These are phyloP conservation scores for Petrolisthes manimaculis DNA, from an alignment of 2,888 invertebrate species.

Conservation along the genomic window DNA sequence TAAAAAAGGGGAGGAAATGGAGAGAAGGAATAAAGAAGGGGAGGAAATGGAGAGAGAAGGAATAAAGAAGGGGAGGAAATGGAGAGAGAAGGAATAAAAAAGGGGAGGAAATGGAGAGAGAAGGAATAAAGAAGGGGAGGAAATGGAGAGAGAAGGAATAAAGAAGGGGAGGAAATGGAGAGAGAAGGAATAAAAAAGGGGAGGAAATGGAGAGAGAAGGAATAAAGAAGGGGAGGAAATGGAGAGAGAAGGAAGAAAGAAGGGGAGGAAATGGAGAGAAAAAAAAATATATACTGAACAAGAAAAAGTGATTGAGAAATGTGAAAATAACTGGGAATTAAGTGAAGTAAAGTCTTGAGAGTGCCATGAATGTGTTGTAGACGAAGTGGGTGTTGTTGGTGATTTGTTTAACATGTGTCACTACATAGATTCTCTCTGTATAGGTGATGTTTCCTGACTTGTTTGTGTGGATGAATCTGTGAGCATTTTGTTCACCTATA, in stretches of 20 bases:
- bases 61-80: background rate
- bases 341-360: too few relatives aligned
- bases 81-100: background rate
- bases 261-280: background rate
- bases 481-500: too few relatives aligned
- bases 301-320: background rate
- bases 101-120: background rate
- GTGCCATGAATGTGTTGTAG: too few relatives aligned
- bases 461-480: too few relatives aligned
- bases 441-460: too few relatives aligned
- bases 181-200: background rate
- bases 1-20: background rate
- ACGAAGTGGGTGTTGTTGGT: too few relatives aligned
- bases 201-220: background rate
- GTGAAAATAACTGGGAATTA: background rate
- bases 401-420: too few relatives aligned
- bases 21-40: background rate
- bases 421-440: too few relatives aligned
- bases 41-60: background rate
- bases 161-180: background rate
- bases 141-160: background rate
- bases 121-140: background rate
- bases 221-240: background rate
- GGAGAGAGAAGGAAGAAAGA: background rate
- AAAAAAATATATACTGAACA: background rate